Percentiles rank a stretch among this genome's conserved stretches.
Evolutionary conservation across 1,140 invertebrate genomes (phyloP).

Genomic region (Matsumurasca onukii): DNA sequence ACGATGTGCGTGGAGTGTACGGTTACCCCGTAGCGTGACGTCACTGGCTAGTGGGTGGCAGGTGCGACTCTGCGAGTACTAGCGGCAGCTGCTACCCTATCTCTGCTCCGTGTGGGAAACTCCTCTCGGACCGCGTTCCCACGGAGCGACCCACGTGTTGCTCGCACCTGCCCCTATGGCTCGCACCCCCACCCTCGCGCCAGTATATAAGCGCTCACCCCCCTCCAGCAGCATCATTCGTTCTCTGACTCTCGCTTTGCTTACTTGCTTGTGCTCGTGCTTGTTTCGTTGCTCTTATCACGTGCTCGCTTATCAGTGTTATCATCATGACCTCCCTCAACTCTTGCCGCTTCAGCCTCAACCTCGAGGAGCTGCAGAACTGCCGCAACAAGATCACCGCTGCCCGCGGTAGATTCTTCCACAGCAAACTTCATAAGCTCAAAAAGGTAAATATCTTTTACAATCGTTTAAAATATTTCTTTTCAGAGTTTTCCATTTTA

Average conservation of each 20-base stretch:
- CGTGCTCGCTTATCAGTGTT: neutral
- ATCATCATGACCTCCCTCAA: conserved; percentile 28
- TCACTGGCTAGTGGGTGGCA: conserved; percentile 1
- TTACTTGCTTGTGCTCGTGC: conserved; percentile 4
- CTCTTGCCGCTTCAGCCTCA: no score
- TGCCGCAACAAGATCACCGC: conserved; percentile 27
- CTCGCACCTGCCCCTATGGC: conserved; percentile 28
- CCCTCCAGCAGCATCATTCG: conserved; percentile 18
- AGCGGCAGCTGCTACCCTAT: conserved; percentile 21
- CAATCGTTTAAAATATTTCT: neutral
- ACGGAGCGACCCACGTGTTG: conserved; percentile 10
- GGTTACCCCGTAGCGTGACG: neutral
- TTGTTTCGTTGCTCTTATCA: neutral
- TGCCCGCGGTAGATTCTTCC: conserved; percentile 16
- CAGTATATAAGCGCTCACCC: conserved; percentile 14
- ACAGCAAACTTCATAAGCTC: conserved; percentile 28
- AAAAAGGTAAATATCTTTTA: conserved; percentile 30
- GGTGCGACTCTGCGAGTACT: conserved; percentile 11
- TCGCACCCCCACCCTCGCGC: conserved; percentile 15
- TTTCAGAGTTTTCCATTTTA: neutral
- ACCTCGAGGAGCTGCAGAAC: conserved; percentile 29
- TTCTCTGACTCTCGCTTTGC: neutral
- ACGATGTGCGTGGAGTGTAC: no score
- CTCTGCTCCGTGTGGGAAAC: conserved; percentile 30
- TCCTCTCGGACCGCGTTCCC: conserved; percentile 19